Conservation (phyloP, 2,888 invertebrate species). For the Drosophila greeni region DNA sequence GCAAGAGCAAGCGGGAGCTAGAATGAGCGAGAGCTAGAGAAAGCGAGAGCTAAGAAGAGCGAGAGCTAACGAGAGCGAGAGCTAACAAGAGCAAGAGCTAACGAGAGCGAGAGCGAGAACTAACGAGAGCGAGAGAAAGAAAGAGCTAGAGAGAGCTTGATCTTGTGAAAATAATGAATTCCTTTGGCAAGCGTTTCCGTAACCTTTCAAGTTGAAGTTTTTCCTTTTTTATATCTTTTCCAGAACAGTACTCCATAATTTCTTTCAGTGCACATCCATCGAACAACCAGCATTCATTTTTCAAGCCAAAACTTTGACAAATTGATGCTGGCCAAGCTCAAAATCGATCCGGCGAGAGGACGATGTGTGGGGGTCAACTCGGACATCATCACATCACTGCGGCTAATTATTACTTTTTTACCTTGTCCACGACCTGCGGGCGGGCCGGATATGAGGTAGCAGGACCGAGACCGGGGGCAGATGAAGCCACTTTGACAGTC, state of each 20-base stretch:
- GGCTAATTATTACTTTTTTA: constrained; percentile 63
- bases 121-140: too few species aligned
- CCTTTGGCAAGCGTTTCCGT: too few species aligned
- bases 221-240: neutral
- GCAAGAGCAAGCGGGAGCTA: too few species aligned
- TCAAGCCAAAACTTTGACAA: constrained; percentile 56
- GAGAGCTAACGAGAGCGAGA: too few species aligned
- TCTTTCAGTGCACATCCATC: constrained; percentile 11
- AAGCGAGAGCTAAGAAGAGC: too few species aligned
- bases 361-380: constrained; percentile 12
- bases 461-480: neutral
- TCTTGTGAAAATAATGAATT: too few species aligned
- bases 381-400: constrained; percentile 46
- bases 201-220: neutral
- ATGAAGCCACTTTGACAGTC: constrained; percentile 49
- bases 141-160: too few species aligned
- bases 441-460: neutral
- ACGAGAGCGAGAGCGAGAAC: too few species aligned
- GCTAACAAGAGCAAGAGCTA: too few species aligned
- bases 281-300: constrained; percentile 36
- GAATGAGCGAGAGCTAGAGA: too few species aligned
- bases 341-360: constrained; percentile 22
- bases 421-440: constrained; percentile 38
- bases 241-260: neutral
- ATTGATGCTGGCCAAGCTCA: constrained; percentile 49